These are phyloP conservation scores for Panagrolaimus sp. DNA, from an alignment of 1,140 invertebrate genomes.

Conservation along the genomic window DNA sequence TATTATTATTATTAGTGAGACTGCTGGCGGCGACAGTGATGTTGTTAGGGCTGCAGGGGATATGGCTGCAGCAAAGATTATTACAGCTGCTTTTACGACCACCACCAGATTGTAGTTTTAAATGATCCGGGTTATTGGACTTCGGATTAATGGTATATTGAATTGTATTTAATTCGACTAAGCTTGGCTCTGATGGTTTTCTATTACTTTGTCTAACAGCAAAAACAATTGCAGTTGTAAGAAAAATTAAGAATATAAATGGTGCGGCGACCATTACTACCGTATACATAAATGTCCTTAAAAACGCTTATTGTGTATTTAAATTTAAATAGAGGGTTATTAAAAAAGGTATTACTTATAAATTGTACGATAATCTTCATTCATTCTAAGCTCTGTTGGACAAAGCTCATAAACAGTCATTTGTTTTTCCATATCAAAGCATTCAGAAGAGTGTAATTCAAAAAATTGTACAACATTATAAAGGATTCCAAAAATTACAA, in stretches of 20 bases:
- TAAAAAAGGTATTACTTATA: constrained; percentile 36
- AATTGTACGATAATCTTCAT: constrained; percentile 39
- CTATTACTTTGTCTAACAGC: neutral
- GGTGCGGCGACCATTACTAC: constrained; percentile 9
- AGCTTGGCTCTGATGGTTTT: no score
- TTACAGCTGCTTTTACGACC: no score
- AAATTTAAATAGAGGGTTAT: neutral
- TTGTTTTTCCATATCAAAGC: constrained; percentile 24
- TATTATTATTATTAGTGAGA: no score
- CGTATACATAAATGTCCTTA: constrained; percentile 9
- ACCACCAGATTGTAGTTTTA: no score
- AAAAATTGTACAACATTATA: constrained; percentile 46
- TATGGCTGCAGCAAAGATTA: no score
- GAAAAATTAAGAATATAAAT: constrained; percentile 7
- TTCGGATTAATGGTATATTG: no score
- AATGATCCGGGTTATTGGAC: no score
- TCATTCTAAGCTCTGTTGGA: constrained; percentile 43
- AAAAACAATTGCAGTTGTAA: neutral
- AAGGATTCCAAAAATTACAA: constrained; percentile 29
- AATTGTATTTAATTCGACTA: no score
- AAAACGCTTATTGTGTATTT: neutral
- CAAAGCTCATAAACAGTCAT: constrained; percentile 39
- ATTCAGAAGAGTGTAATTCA: constrained; percentile 44
- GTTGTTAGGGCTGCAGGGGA: no score
- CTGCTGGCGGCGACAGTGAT: no score